Percentiles rank a stretch among this genome's conserved stretches.
These are phyloP conservation scores for Knipowitschia caucasica DNA, from an alignment of 2,797 vertebrate genomes.

Conservation along the genomic window DNA sequence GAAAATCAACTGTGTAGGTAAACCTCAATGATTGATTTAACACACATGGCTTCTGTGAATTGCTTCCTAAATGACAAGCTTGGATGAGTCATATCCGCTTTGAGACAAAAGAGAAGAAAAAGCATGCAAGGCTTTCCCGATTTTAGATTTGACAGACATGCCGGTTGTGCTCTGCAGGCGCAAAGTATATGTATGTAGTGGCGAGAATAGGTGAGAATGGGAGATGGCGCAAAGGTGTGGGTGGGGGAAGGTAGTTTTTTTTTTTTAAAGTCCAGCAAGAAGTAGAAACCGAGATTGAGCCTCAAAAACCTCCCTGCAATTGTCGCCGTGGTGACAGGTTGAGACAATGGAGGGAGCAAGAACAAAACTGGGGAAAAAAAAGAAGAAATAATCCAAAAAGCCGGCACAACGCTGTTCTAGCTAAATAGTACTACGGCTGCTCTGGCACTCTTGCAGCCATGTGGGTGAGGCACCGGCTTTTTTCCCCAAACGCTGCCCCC, in stretches of 20 bases:
- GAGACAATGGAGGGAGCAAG: slow-evolving; percentile 19
- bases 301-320: slow-evolving; percentile 6
- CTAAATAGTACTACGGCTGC: not conserved
- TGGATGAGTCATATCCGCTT: slow-evolving; percentile 68
- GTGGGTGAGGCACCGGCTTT: slow-evolving; percentile 70
- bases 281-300: slow-evolving; percentile 29
- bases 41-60: slow-evolving; percentile 49
- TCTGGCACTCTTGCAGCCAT: slow-evolving; percentile 60
- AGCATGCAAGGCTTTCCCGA: slow-evolving; percentile 28
- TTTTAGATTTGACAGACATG: slow-evolving; percentile 30
- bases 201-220: slow-evolving; percentile 11
- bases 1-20: slow-evolving; percentile 39
- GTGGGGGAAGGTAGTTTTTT: slow-evolving; percentile 42
- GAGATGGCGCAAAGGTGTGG: slow-evolving; percentile 28
- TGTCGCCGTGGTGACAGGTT: slow-evolving; percentile 20
- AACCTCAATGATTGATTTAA: slow-evolving; percentile 39
- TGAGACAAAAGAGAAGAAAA: slow-evolving; percentile 25
- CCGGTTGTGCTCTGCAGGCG: slow-evolving; percentile 21
- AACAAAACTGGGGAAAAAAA: slow-evolving; percentile 21
- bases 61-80: slow-evolving; percentile 68
- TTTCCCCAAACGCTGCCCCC: slow-evolving; percentile 19
- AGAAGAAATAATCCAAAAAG: slow-evolving; percentile 16
- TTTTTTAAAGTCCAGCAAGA: slow-evolving; percentile 29
- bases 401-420: slow-evolving; percentile 31
- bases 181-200: slow-evolving; percentile 35